Evolutionary conservation across 2,797 vertebrate species (phyloP).

Genomic region (Buceros bicornis): DNA sequence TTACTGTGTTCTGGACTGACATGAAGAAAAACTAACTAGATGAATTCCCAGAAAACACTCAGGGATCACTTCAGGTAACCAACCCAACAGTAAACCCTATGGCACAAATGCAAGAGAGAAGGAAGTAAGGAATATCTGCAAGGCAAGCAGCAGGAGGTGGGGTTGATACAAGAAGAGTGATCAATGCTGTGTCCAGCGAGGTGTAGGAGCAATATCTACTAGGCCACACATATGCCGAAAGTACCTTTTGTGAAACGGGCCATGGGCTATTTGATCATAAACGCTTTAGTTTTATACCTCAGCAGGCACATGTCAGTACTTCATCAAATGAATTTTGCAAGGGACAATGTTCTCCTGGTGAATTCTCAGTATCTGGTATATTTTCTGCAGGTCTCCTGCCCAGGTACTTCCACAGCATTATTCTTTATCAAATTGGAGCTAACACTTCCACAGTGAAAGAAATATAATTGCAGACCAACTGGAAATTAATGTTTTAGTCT

Average conservation of each 20-base stretch:
- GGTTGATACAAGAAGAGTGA: neutral
- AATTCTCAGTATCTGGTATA: neutral
- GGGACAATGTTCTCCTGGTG: neutral
- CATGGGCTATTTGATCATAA: neutral
- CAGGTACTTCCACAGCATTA: conserved; percentile 50
- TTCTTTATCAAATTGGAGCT: conserved; percentile 56
- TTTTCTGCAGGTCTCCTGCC: neutral
- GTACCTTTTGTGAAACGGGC: neutral
- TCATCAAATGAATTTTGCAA: neutral
- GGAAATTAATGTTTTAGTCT: conserved; percentile 67
- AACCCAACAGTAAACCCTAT: neutral
- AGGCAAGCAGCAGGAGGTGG: neutral
- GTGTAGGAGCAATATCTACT: neutral
- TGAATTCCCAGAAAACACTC: neutral
- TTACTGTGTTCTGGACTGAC: neutral
- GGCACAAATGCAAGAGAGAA: neutral
- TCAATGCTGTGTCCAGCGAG: neutral
- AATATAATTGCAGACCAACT: conserved; percentile 59
- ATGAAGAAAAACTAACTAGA: neutral
- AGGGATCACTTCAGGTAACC: neutral
- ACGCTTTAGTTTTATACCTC: neutral
- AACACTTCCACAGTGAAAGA: conserved; percentile 25
- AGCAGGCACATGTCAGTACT: neutral
- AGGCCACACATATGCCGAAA: neutral
- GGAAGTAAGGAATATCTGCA: neutral